Evolutionary conservation across 2,797 vertebrate genomes (phyloP), one percentile per base, ranked within the genome.

Genomic region (Liasis olivaceus): DNA sequence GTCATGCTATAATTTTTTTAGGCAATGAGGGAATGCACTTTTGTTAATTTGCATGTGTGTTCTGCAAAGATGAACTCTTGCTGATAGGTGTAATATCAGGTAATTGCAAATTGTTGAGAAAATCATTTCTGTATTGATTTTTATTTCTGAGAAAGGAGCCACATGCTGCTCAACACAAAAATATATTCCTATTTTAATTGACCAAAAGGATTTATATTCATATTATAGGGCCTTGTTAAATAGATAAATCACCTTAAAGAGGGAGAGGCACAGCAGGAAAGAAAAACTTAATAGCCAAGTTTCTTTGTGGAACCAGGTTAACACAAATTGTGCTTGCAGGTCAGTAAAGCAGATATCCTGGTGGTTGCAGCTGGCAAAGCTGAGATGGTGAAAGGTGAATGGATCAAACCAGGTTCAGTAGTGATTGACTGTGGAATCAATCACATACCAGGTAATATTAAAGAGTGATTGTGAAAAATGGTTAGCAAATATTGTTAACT

Each of bases 351-450:
- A 84, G 99, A 99, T 97, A 99, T 99, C 94, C 95, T 99, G 96
- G 98, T 99, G 66, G 99, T 99, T 54, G 99, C 99, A 81, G 98
- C 98, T 47, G 99, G 99, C 63, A 99, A 98, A 97, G 97, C 99
- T 20, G 99, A 99, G 97, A 98, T 99, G 98, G 98, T 99, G 54
- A 99, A 98, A 96, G 99, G 99, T 72, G 98, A 99, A 87, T 99
- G 99, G 99, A 98, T 99, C 96, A 99, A 99, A 96, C 98, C 98
- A 26, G 99, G 99, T 60, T 99, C 99, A 0, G 95, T 99, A 0
- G 99, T 99, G 93, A 99, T 99, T 36, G 99, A 99, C 97, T 99
- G 99, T 60, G 99, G 99, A 92, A 99, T 99, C 96, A 99, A 99
- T 97, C 97, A 99, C 42, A 90, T 99, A 93, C 97, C 98, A 97